Evolutionary conservation across 1,140 invertebrate genomes (phyloP), one percentile per base, ranked within the genome.

Genomic region (Brachionus angularis): DNA sequence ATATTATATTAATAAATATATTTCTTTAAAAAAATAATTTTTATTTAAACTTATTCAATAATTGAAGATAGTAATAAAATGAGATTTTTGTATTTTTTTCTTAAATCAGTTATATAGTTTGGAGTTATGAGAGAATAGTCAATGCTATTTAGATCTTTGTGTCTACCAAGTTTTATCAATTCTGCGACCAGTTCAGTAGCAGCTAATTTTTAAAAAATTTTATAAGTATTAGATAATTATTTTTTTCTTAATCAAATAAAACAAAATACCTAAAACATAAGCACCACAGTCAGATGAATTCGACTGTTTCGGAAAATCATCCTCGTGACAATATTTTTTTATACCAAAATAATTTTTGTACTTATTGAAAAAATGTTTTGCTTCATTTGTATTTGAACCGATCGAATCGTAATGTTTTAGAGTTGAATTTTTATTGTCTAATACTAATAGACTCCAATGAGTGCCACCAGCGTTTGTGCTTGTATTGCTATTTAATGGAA

Each of bases 201-300:
- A 25, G 53, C 53, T 58, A 39, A 21, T n/a, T n/a, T n/a, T n/a
- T n/a, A n/a, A n/a, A n/a, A n/a, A n/a, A n/a, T n/a, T n/a, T n/a
- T n/a, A n/a, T n/a, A n/a, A n/a, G n/a, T n/a, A n/a, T n/a, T n/a
- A n/a, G n/a, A n/a, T n/a, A 58, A 55, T 33, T 16, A 55, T 33
- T n/a, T 18, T 29, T 34, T 53, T 55, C 14, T 23, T 39, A 21
- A 23, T 39, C 23, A 42, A 58, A 42, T 29, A 31, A 53, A 53
- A 36, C 1, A 12, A 16, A 58, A 39, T 58, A 58, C 53, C 53
- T 39, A 58, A 39, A 23, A 27, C 33, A 58, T 58, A 58, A 7
- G 53, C 53, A 21, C 53, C 53, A 39, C 53, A 58, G 36, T 58
- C 53, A 5, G 53, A 58, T 25, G 18, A 39, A 58, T 58, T 58